These are phyloP conservation scores for Drosophila punjabiensis DNA, from an alignment of 1,140 invertebrate species.

Conservation along the genomic window DNA sequence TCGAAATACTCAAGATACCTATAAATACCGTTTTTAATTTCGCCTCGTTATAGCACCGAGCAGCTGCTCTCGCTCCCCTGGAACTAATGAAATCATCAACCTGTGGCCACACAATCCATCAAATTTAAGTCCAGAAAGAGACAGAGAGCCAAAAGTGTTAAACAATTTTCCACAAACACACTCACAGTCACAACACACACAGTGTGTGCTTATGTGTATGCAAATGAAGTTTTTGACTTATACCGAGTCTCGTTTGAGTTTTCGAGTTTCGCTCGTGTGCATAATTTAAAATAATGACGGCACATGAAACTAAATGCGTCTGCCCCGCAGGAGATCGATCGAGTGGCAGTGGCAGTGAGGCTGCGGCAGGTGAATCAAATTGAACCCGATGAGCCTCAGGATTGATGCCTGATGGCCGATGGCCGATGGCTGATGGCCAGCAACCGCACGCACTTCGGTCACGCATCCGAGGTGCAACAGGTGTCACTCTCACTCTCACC, in stretches of 20 bases:
- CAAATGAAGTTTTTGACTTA: conserved; percentile 78
- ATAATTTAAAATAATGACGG: conserved; percentile 83
- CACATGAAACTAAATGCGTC: conserved; percentile 78
- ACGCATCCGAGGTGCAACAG: conserved; percentile 50
- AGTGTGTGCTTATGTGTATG: conserved; percentile 34
- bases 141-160: conserved; percentile 61
- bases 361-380: conserved; percentile 38
- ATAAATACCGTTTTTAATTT: conserved; percentile 25
- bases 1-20: neutral
- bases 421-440: conserved; percentile 56
- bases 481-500: conserved; percentile 62
- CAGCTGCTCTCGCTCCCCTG: conserved; percentile 23
- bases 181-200: conserved; percentile 47
- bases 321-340: conserved; percentile 59
- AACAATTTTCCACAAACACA: conserved; percentile 64
- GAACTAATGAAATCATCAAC: conserved; percentile 73
- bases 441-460: conserved; percentile 43
- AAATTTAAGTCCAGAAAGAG: conserved; percentile 45
- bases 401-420: conserved; percentile 55
- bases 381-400: conserved; percentile 32
- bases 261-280: conserved; percentile 70
- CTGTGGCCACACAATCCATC: conserved; percentile 65
- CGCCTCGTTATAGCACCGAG: conserved; percentile 18
- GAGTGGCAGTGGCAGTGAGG: conserved; percentile 17
- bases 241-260: conserved; percentile 45